Evolutionary conservation across 2,797 vertebrate genomes (phyloP).

Genomic region (Lithobates pipiens): DNA sequence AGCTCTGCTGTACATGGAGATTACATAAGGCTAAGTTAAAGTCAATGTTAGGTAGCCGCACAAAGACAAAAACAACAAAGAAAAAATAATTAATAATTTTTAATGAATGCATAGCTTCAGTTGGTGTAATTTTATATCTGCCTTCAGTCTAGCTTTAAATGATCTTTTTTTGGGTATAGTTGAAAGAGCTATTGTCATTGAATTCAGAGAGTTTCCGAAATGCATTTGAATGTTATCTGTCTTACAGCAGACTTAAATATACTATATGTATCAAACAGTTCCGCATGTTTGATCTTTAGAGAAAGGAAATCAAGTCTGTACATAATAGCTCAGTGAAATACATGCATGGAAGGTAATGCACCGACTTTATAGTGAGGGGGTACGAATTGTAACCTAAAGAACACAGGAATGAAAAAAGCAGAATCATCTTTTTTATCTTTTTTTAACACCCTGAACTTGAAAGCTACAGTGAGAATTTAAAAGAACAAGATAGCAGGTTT

Average conservation of each 20-base stretch:
- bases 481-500: slow-evolving; percentile 25
- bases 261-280: slow-evolving; percentile 4
- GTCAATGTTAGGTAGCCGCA: too few species aligned
- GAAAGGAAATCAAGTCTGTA: slow-evolving; percentile 31
- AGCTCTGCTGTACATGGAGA: too few species aligned
- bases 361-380: slow-evolving; percentile 6
- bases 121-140: too few species aligned
- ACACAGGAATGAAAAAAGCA: slow-evolving; percentile 14
- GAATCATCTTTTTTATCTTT: slow-evolving; percentile 11
- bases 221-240: too few species aligned
- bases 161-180: too few species aligned
- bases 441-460: slow-evolving; percentile 15
- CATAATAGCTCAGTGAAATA: slow-evolving; percentile 20
- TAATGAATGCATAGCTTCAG: too few species aligned
- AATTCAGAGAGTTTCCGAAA: too few species aligned
- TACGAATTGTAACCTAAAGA: slow-evolving; percentile 11
- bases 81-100: too few species aligned
- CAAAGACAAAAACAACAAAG: too few species aligned
- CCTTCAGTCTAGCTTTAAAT: too few species aligned
- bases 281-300: slow-evolving; percentile 13
- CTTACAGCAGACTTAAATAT: not conserved
- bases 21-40: too few species aligned
- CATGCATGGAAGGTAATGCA: slow-evolving; percentile 3
- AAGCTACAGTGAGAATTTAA: slow-evolving; percentile 8
- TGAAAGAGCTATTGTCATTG: too few species aligned